phyloP scores from a whole-genome alignment of 1,140 invertebrate species.

The Achroia grisella region DNA sequence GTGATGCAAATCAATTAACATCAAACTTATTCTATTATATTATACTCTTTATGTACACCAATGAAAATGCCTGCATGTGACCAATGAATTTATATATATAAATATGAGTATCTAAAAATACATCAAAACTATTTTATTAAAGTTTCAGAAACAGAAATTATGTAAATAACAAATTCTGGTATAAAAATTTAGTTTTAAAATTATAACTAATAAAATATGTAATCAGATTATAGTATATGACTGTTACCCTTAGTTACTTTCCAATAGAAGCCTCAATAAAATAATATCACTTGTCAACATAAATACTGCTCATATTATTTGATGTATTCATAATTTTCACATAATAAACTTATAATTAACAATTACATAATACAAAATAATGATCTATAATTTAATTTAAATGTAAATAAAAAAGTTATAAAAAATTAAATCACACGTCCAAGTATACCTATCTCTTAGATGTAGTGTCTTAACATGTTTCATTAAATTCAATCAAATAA shows the following conservation, averaged over 20 bases:
- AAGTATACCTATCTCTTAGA: slow-evolving; percentile 33
- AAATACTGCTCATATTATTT: slow-evolving; percentile 41
- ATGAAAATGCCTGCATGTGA: slow-evolving; percentile 29
- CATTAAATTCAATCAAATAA: slow-evolving; percentile 62
- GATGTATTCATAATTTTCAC: slow-evolving; percentile 27
- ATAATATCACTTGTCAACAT: slow-evolving; percentile 46
- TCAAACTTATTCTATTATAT: slow-evolving; percentile 16
- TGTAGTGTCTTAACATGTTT: slow-evolving; percentile 48
- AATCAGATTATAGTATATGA: no score
- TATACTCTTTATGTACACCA: slow-evolving; percentile 32
- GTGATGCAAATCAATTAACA: slow-evolving; percentile 39
- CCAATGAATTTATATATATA: slow-evolving; percentile 12
- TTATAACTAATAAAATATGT: not conserved
- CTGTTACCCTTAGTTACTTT: slow-evolving; percentile 5
- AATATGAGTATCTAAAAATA: slow-evolving; percentile 37
- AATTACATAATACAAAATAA: slow-evolving; percentile 28
- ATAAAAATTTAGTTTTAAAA: not conserved
- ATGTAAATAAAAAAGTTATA: slow-evolving; percentile 40
- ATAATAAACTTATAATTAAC: slow-evolving; percentile 38
- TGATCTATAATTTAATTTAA: slow-evolving; percentile 31
- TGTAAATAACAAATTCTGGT: not conserved
- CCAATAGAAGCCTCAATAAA: slow-evolving; percentile 46
- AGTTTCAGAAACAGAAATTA: slow-evolving; percentile 4
- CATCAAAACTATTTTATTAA: slow-evolving; percentile 20
- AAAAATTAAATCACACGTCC: slow-evolving; percentile 46